Conservation (phyloP, 2,113 vertebrate genomes). For the Crocuta crocuta region DNA sequence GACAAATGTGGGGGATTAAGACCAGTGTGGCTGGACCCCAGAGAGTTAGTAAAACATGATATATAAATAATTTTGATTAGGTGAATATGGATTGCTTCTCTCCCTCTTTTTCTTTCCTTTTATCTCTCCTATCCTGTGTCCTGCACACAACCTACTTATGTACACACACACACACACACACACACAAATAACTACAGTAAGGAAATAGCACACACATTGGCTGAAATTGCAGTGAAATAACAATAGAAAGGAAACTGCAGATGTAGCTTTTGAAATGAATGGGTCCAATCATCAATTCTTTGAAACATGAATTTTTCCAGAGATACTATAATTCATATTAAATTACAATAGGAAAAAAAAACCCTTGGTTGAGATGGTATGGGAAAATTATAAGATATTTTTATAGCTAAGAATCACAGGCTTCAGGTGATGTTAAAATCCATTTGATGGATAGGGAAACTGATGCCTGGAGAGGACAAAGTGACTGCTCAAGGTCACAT, state of each 20-base stretch:
- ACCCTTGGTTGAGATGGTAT: neutral
- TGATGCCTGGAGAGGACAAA: neutral
- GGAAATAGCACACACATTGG: neutral
- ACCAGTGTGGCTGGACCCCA: neutral
- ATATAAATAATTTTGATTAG: neutral
- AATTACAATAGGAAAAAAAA: neutral
- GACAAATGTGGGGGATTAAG: no score
- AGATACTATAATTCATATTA: neutral
- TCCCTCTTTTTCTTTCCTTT: neutral
- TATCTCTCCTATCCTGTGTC: no score
- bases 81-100: neutral
- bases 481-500: accelerated
- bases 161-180: no score
- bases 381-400: neutral
- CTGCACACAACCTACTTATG: no score
- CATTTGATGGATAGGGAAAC: neutral
- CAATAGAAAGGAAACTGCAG: neutral
- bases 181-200: neutral
- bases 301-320: neutral
- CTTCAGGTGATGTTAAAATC: neutral
- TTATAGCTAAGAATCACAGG: neutral
- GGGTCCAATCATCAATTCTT: neutral
- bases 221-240: neutral
- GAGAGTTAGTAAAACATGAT: neutral
- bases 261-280: neutral